Percentiles rank a stretch among this genome's conserved stretches.
phyloP scores from a whole-genome alignment of 2,797 vertebrate genomes.

The Xiphorhynchus erythropygius region DNA sequence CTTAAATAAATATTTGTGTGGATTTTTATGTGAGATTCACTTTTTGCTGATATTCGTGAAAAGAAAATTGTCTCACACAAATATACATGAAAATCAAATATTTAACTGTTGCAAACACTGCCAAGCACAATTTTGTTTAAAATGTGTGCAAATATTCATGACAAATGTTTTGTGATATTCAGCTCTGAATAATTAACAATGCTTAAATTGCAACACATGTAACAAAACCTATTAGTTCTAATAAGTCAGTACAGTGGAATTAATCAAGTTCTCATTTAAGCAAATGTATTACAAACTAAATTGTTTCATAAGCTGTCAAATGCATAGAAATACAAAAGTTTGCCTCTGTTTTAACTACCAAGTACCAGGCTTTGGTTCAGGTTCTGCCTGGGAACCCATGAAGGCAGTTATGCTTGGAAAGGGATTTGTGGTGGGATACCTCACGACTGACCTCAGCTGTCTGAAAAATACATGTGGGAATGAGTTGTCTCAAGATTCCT shows the following conservation, averaged over 20 bases:
- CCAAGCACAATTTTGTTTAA: slow-evolving; percentile 67
- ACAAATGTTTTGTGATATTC: slow-evolving; percentile 70
- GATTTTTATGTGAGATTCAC: neutral
- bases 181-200: slow-evolving; percentile 71
- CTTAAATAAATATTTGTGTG: slow-evolving; percentile 47
- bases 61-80: slow-evolving; percentile 55
- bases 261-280: slow-evolving; percentile 71
- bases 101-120: slow-evolving; percentile 63
- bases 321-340: slow-evolving; percentile 41
- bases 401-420: neutral
- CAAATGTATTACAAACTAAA: slow-evolving; percentile 69
- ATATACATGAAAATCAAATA: slow-evolving; percentile 67
- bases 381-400: neutral
- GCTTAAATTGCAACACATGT: slow-evolving; percentile 69
- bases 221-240: slow-evolving; percentile 67
- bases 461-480: neutral
- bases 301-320: slow-evolving; percentile 71
- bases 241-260: slow-evolving; percentile 66
- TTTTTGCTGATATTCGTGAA: slow-evolving; percentile 32
- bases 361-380: neutral
- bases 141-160: slow-evolving; percentile 71
- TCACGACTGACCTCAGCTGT: neutral
- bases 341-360: slow-evolving; percentile 1
- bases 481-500: neutral
- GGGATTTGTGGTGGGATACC: neutral